Percentiles rank a stretch among this genome's conserved stretches.
Evolutionary conservation across 2,797 vertebrate species (phyloP).

Genomic region (Epinephelus awoara): DNA sequence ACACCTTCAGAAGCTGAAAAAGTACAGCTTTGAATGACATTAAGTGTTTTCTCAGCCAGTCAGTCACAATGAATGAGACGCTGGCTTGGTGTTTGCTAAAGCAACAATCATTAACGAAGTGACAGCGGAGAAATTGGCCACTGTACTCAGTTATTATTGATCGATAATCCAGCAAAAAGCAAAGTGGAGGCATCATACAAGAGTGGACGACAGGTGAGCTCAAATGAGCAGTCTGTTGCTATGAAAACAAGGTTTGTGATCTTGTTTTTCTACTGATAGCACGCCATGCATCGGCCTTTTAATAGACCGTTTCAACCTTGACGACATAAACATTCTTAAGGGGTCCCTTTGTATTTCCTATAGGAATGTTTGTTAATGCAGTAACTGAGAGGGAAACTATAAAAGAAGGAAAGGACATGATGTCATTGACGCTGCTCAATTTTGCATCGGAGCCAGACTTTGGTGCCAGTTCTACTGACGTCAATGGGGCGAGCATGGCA

Average conservation of each 20-base stretch:
- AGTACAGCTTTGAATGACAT: neutral
- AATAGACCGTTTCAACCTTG: neutral
- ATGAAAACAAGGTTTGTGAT: conserved; percentile 43
- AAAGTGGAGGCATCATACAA: neutral
- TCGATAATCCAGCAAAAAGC: neutral
- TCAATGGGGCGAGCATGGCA: too few relatives aligned
- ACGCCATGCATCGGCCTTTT: neutral
- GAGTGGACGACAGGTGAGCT: conserved; percentile 1
- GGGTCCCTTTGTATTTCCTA: too few relatives aligned
- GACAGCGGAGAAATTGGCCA: neutral
- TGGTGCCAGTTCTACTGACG: too few relatives aligned
- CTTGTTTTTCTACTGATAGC: conserved; percentile 3
- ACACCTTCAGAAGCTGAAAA: neutral
- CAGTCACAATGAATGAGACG: neutral
- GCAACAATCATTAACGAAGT: conserved; percentile 1
- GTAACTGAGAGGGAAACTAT: too few relatives aligned
- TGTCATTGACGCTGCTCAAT: too few relatives aligned
- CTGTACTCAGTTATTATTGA: neutral
- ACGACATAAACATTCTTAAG: too few relatives aligned
- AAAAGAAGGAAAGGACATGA: too few relatives aligned
- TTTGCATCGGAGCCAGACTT: too few relatives aligned
- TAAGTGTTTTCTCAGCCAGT: neutral
- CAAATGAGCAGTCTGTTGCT: conserved; percentile 31
- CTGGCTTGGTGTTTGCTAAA: neutral
- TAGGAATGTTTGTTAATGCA: too few relatives aligned